A percentile compares a stretch with the other conserved stretches of the same genome.
These are phyloP conservation scores for Agrochola macilenta DNA, from an alignment of 2,888 invertebrate species.

Conservation along the genomic window DNA sequence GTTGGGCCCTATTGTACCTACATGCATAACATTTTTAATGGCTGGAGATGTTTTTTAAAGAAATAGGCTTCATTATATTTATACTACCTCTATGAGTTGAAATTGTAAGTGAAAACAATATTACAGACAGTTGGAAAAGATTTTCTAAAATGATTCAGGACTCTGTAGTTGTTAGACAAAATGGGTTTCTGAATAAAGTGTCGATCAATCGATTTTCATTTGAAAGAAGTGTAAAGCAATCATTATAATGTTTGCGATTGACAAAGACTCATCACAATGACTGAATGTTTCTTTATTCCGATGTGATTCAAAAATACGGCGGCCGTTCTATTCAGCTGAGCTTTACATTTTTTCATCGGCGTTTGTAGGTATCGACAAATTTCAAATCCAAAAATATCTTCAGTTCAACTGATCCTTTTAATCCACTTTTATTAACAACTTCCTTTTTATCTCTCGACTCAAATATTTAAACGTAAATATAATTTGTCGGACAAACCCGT, in stretches of 20 bases:
- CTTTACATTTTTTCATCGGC: constrained; percentile 44
- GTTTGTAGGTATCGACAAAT: constrained; percentile 58
- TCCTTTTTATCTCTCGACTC: constrained; percentile 76
- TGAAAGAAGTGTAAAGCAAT: constrained; percentile 25
- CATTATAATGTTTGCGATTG: constrained; percentile 15
- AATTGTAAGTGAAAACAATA: background rate
- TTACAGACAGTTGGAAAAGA: background rate
- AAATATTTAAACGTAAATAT: constrained; percentile 81
- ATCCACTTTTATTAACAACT: constrained; percentile 80
- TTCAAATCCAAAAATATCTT: constrained; percentile 68
- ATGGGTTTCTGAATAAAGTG: background rate
- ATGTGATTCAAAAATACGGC: constrained; percentile 29
- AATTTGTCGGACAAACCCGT: constrained; percentile 77
- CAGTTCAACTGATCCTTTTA: constrained; percentile 76
- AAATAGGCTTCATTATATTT: background rate
- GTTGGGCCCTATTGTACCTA: background rate
- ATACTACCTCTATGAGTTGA: background rate
- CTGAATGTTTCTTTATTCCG: constrained; percentile 26
- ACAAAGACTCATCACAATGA: constrained; percentile 24
- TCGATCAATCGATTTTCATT: constrained; percentile 11
- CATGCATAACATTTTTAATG: background rate
- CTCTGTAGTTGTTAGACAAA: background rate
- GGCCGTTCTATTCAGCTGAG: constrained; percentile 12
- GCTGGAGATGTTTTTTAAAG: background rate
- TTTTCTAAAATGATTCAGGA: background rate